A percentile compares a stretch with the other conserved stretches of the same genome.
Conservation (phyloP, 2,113 vertebrate genomes). For the Tympanuchus pallidicinctus region DNA sequence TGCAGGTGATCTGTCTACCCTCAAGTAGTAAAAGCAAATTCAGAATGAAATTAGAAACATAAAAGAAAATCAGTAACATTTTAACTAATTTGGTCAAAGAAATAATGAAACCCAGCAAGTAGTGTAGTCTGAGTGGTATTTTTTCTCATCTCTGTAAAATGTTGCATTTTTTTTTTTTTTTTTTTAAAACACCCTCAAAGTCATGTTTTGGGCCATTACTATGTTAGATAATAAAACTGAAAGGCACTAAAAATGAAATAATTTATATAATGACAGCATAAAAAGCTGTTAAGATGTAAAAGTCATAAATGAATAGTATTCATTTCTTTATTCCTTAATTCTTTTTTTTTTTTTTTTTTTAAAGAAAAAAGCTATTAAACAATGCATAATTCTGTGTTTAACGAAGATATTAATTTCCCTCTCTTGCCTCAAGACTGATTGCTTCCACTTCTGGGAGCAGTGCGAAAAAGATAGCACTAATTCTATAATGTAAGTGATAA, state of each 20-base stretch:
- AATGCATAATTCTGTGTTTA: neutral
- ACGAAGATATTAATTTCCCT: neutral
- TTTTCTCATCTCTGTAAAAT: neutral
- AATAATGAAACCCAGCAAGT: neutral
- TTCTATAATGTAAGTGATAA: neutral
- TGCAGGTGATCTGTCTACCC: neutral
- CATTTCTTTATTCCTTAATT: neutral
- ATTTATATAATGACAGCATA: neutral
- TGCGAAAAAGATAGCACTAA: neutral
- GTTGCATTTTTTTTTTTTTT: neutral
- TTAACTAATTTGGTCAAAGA: neutral
- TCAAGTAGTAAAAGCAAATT: neutral
- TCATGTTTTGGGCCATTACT: neutral
- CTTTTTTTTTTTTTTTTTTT: neutral
- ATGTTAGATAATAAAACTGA: neutral
- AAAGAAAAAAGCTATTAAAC: neutral
- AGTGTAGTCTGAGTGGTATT: neutral
- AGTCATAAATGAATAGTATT: neutral
- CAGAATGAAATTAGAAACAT: neutral
- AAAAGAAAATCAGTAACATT: neutral
- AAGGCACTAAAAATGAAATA: neutral
- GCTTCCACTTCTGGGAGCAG: neutral
- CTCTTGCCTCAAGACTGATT: neutral
- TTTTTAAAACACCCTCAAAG: neutral
- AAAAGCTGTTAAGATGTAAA: neutral